These are phyloP conservation scores for Pseudomyrmex concolor DNA, from an alignment of 1,140 invertebrate genomes.

Conservation along the genomic window DNA sequence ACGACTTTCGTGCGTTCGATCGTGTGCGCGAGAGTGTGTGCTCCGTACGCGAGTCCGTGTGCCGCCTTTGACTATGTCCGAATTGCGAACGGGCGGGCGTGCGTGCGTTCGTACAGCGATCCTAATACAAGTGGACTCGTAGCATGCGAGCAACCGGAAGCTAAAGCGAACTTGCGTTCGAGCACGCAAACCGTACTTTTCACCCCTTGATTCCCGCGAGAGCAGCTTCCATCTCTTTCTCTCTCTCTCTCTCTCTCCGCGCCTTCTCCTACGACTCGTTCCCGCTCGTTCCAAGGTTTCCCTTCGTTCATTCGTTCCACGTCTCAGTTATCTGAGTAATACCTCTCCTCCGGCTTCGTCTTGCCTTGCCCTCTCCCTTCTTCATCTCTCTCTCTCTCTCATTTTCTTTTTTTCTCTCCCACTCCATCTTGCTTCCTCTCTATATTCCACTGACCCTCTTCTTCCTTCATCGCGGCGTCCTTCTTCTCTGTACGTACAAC, in stretches of 20 bases:
- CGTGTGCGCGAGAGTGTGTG: slow-evolving; percentile 45
- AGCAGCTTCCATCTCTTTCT: slow-evolving; percentile 1
- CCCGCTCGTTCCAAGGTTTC: slow-evolving; percentile 42
- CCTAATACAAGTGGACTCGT: slow-evolving; percentile 76
- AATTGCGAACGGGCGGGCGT: slow-evolving; percentile 19
- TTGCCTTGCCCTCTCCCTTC: slow-evolving; percentile 11
- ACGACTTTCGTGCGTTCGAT: slow-evolving; percentile 56
- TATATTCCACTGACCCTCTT: slow-evolving; percentile 37
- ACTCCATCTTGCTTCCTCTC: slow-evolving; percentile 12
- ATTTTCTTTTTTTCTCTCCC: neutral
- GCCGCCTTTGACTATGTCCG: slow-evolving; percentile 26
- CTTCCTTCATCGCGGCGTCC: slow-evolving; percentile 31
- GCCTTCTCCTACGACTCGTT: slow-evolving; percentile 31
- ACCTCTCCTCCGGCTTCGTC: slow-evolving; percentile 62
- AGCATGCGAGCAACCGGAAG: slow-evolving; percentile 79
- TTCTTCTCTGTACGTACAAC: slow-evolving; percentile 18
- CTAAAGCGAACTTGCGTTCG: slow-evolving; percentile 73
- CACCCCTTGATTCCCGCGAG: slow-evolving; percentile 38
- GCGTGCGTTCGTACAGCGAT: slow-evolving; percentile 53
- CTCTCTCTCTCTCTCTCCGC: neutral
- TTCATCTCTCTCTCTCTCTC: neutral
- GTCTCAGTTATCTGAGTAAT: slow-evolving; percentile 79
- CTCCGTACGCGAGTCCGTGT: slow-evolving; percentile 38
- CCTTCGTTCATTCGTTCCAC: slow-evolving; percentile 77
- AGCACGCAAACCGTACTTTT: slow-evolving; percentile 72